Base-by-base conservation (phyloP, 23 tunicate genomes). In the Pegea sp. region DNA sequence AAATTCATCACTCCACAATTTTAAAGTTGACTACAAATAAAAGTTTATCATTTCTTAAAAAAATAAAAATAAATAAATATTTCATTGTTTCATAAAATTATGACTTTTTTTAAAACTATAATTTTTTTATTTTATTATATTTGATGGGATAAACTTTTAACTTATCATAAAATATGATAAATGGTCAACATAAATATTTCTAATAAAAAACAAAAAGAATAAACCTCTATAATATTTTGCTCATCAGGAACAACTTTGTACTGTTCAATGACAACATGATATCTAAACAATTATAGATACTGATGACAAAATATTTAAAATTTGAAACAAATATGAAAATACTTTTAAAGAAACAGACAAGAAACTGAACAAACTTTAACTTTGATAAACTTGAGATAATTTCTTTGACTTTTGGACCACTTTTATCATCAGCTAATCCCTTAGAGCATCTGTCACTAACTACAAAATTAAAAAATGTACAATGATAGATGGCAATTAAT, bases 241-340 rank as follows among this genome's bases (percentile, higher is more conserved):
- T 80, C 93, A 80, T 80, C 93, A 4, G 93, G 93, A 22, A 80
- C 93, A 24, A 80, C 72, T 50, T 80, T 80, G 55, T 75, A 57
- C 23, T 71, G 80, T 61, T 80, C 72, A 2, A 80, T 64, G 34
- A 80, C 58, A 23, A 67, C 93, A 21, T 48, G 59, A 26, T 52
- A 65, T 3, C 93, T 80, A 31, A 16, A 30, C 21, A 4, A 60
- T 44, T n/a, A 61, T 25, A 8, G 5, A 5, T 8, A 6, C 24
- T 49, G 31, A 23, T 7, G 38, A 18, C 8, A 38, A 59, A 23
- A 23, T 56, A 16, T 5, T 13, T 6, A 55, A 5, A 26, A 25
- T 24, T 13, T 5, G 13, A 42, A 55, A 5, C 44, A 6, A 24
- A 55, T 6, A 7, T n/a, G n/a, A n/a, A n/a, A n/a, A n/a, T n/a